Evolutionary conservation across 92 coral and sea anemone species (phyloP).

Genomic region (Phenganax stokvisi): DNA sequence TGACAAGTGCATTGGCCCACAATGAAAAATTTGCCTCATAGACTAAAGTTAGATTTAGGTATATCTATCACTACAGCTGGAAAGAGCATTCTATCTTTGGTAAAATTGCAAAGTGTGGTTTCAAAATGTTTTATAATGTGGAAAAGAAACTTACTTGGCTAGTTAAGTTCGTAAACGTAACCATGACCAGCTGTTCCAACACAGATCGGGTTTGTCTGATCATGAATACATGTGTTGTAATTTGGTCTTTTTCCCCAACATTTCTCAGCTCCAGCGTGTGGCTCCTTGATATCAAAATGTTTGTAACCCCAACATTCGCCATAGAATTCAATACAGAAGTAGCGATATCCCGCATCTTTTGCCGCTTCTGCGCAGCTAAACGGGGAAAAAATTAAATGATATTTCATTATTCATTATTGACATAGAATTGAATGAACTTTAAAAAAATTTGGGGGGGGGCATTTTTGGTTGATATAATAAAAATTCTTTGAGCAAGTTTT

Average conservation of each 20-base stretch:
- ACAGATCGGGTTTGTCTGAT: slow-evolving; percentile 20
- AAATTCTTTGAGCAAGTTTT: no score
- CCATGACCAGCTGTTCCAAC: slow-evolving; percentile 23
- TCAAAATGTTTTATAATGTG: no score
- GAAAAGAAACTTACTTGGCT: neutral
- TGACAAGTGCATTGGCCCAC: no score
- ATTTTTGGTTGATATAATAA: no score
- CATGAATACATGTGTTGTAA: slow-evolving; percentile 6
- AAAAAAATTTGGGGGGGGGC: no score
- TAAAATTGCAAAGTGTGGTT: no score
- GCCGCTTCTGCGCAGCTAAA: slow-evolving; percentile 26
- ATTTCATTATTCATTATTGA: neutral
- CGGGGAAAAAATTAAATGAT: neutral
- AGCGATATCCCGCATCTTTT: neutral
- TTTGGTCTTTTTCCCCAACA: slow-evolving; percentile 33
- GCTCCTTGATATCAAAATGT: neutral
- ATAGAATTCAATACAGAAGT: slow-evolving; percentile 28
- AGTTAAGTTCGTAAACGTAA: slow-evolving; percentile 20
- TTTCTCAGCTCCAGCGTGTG: neutral
- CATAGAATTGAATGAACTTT: no score
- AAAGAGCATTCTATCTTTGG: no score
- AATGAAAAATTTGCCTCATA: no score
- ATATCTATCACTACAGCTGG: no score
- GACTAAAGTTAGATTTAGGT: no score
- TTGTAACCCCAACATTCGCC: slow-evolving; percentile 39